Percentiles rank a stretch among this genome's conserved stretches.
These are phyloP conservation scores for Bolinopsis microptera DNA, from an alignment of 37 sponge, comb jelly and placozoan genomes.

Conservation along the genomic window DNA sequence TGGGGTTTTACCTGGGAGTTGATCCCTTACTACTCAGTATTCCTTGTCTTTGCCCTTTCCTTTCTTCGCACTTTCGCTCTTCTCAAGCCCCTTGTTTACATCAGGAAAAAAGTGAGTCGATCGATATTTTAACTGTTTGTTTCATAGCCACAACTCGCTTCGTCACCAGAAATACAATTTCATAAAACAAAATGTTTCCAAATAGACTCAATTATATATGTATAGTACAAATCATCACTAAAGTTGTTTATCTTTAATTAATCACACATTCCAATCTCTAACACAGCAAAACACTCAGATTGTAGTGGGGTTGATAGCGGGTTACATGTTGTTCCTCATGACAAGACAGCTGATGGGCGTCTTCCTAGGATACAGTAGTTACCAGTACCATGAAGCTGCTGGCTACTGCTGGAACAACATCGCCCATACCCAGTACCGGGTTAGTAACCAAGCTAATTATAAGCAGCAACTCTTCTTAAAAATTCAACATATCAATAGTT, in stretches of 20 bases:
- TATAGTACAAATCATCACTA: no score
- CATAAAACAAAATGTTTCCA: no score
- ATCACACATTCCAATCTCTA: no score
- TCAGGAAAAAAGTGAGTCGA: background rate
- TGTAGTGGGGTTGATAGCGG: background rate
- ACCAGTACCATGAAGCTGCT: background rate
- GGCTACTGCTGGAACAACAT: constrained; percentile 58
- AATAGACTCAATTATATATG: no score
- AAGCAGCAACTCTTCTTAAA: no score
- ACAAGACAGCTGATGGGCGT: background rate
- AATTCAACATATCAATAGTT: no score
- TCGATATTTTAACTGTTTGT: no score
- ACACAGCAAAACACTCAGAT: no score
- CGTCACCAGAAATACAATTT: no score
- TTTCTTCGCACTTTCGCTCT: constrained; percentile 42
- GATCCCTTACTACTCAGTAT: constrained; percentile 59
- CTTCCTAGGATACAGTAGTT: background rate
- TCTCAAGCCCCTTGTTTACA: background rate
- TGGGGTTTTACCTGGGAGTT: constrained; percentile 45
- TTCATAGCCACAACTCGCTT: no score
- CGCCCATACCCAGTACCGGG: background rate
- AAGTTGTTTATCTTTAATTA: no score
- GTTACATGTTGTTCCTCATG: background rate
- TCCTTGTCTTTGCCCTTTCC: constrained; percentile 7
- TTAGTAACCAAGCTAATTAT: background rate